Evolutionary conservation across 2,113 vertebrate species (phyloP).

Genomic region (Neotoma lepida): DNA sequence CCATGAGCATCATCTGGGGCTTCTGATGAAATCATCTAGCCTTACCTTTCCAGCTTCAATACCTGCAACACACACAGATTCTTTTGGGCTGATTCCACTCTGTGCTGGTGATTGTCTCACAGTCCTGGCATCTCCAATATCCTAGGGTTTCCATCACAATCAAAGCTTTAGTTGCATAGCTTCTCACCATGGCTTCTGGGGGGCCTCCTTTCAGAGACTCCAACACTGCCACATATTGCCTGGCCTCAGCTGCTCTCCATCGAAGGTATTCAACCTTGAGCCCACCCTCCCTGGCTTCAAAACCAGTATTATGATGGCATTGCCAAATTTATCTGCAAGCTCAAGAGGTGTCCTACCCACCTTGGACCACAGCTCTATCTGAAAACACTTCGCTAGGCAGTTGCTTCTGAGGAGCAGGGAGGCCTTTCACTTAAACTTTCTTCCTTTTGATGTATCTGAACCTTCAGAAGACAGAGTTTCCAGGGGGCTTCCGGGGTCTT

Average conservation of each 20-base stretch:
- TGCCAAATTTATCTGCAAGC: neutral
- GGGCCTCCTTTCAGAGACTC: neutral
- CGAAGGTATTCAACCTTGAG: neutral
- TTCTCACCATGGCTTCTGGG: neutral
- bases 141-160: neutral
- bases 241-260: neutral
- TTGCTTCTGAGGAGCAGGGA: neutral
- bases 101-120: neutral
- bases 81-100: neutral
- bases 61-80: neutral
- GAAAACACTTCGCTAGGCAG: neutral
- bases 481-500: neutral
- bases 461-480: neutral
- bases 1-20: neutral
- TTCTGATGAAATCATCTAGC: neutral
- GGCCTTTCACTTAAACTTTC: neutral
- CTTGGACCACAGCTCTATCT: neutral
- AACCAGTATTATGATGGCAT: neutral
- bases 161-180: neutral
- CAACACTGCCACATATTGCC: neutral
- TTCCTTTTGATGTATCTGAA: neutral
- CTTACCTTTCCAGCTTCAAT: neutral
- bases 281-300: neutral
- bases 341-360: neutral
- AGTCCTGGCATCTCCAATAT: neutral